Base-by-base conservation (phyloP, 2,797 vertebrate species). In the Paguma larvata region DNA sequence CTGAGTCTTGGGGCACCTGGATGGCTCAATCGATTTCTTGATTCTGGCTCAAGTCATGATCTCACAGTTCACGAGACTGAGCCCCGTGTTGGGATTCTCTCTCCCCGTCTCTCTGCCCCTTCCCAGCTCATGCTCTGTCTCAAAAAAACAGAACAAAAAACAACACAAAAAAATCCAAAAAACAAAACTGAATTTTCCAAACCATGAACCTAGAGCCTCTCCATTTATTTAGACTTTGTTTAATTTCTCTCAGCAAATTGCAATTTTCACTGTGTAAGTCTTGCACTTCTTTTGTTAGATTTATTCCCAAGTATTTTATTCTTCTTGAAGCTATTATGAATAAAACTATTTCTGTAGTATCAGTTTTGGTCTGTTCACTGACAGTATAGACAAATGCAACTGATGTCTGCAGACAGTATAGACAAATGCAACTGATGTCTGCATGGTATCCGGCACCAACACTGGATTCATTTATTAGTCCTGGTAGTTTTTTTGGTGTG, bases 211-310 rank as follows among this genome's bases (percentile, higher is more conserved):
- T 23, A 5, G 56, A 87, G 34, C 32, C 91, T 30, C n/a, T 90
- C 21, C 14, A 2, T 79, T 62, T 30, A 70, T 27, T 75, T 51
- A 73, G 68, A 93, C n/a, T 85, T 38, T 46, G 13, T 48, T 53
- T 63, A 85, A 72, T 59, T 73, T 93, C 67, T 93, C 73, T 51
- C 27, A 78, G 70, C 51, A 95, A 95, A 78, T 1, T 67, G 25
- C 27, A 87, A 44, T 62, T 85, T 63, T 86, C 34, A 63, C 41
- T 91, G 21, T 85, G 0, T 73, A n/a, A 85, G 16, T 67, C 14
- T 75, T 75, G 5, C 0, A 46, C 84, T 59, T 68, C 25, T n/a
- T 85, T 85, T 78, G 63, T 89, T 48, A 75, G 53, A 82, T 82
- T 77, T 90, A 78, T 59, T 44, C 38, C 23, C 41, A 65, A 65